Base-by-base conservation (phyloP, 2,113 vertebrate species). In the Noturus placidus region DNA sequence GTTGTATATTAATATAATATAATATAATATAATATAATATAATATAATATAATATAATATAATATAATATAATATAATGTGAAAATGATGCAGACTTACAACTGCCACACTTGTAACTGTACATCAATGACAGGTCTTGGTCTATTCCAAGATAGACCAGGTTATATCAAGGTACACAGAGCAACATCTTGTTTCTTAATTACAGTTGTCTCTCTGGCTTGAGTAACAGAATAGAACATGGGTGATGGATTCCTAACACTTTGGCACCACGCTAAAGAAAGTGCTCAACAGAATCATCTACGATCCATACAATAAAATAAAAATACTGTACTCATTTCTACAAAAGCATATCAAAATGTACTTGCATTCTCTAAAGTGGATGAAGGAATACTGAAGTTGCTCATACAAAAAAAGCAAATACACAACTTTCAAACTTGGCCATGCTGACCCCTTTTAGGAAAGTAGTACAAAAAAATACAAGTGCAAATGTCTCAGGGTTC, bases 371-470 rank as follows among this genome's bases (percentile, higher is more conserved):
- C 56, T 69, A 14, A 50, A 33, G 81, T 81, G 50, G 46, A 87
- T 79, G 85, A 82, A 63, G 33, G 72, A 90, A 90, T 84, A 90
- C 89, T 90, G 91, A 89, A 91, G 85, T 88, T 84, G 70, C 87
- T 72, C 42, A 52, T 82, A 88, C 77, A 85, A 90, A 88, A 88
- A 50, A 87, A 80, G 35, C 52, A 82, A 74, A 85, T 90, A 85
- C 22, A 89, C 35, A 61, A 27, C 33, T 14, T 52, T 67, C 59
- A 35, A 30, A 69, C 63, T 15, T 76, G 86, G 86, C n/a, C 86
- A 67, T 61, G 80, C 80, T 35, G 86, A 76, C 80, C 67, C 52
- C 56, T 76, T 57, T 74, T 63, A 86, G 77, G 67, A 61, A 57
- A 85, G 69, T 84, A 74, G 77, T 84, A 83, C 67, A 87, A 88